Conservation (phyloP, 2,797 vertebrate genomes). For the Chiroxiphia lanceolata region DNA sequence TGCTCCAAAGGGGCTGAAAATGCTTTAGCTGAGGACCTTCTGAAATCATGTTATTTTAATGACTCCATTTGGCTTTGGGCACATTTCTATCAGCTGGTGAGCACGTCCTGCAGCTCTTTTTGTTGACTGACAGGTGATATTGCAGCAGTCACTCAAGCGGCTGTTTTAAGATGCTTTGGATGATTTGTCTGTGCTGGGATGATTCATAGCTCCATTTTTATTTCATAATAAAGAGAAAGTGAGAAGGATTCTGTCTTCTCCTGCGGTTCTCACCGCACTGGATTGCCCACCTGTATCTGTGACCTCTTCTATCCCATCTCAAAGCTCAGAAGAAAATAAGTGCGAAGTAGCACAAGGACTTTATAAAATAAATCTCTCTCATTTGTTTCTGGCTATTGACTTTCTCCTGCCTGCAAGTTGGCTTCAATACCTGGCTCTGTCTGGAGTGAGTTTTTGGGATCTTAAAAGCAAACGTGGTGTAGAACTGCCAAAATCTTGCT, state of each 20-base stretch:
- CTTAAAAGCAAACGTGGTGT: neutral
- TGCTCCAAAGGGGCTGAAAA: neutral
- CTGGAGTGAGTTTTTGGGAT: neutral
- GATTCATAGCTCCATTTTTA: conserved; percentile 6
- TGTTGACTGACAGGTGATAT: neutral
- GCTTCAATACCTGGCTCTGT: neutral
- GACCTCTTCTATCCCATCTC: neutral
- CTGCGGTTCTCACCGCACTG: neutral
- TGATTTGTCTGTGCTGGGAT: conserved; percentile 15
- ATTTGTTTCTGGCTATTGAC: neutral
- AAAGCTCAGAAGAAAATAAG: neutral
- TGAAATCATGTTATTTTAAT: neutral
- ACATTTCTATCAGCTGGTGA: neutral
- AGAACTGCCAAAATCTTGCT: neutral
- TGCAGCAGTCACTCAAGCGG: neutral
- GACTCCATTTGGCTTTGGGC: neutral
- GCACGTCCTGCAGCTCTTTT: neutral
- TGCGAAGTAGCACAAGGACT: neutral
- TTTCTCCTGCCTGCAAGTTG: neutral
- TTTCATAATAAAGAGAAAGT: conserved; percentile 7
- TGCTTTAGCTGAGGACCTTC: neutral
- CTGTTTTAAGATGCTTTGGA: neutral
- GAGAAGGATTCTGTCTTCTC: neutral
- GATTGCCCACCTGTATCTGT: neutral
- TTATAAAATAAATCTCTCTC: neutral